phyloP scores from a whole-genome alignment of 1,140 invertebrate species.

The Aphaenogaster floridana region DNA sequence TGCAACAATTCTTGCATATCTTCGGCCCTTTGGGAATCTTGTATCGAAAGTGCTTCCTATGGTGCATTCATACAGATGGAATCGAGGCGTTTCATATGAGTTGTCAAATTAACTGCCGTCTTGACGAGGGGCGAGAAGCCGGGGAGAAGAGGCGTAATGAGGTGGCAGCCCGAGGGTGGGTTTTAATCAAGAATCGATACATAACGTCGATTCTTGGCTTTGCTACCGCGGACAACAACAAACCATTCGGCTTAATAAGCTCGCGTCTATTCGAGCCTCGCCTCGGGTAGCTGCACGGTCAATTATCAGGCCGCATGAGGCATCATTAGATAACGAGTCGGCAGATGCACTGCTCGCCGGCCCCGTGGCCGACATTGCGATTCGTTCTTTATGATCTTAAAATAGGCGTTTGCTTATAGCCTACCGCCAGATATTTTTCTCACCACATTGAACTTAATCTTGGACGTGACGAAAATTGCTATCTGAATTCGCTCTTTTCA shows the following conservation, averaged over 20 bases:
- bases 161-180: conserved; percentile 81
- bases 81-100: conserved; percentile 6
- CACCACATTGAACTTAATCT: background rate
- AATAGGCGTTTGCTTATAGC: conserved; percentile 54
- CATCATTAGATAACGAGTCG: conserved; percentile 86
- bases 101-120: conserved; percentile 78
- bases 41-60: conserved; percentile 21
- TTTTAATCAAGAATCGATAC: conserved; percentile 85
- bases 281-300: conserved; percentile 81
- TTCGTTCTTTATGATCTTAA: conserved; percentile 75
- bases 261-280: conserved; percentile 78
- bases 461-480: background rate
- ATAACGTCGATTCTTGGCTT: conserved; percentile 78
- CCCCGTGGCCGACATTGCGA: conserved; percentile 52
- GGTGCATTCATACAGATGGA: background rate
- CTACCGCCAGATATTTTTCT: conserved; percentile 45
- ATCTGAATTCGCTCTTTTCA: background rate
- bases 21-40: background rate
- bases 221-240: conserved; percentile 79
- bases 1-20: background rate
- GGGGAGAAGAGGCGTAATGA: conserved; percentile 80
- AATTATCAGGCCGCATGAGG: conserved; percentile 84
- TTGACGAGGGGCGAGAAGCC: conserved; percentile 54
- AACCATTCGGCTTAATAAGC: conserved; percentile 82
- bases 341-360: conserved; percentile 80